These are phyloP conservation scores for Desoria tigrina DNA, from an alignment of 2,888 invertebrate genomes.

Conservation along the genomic window DNA sequence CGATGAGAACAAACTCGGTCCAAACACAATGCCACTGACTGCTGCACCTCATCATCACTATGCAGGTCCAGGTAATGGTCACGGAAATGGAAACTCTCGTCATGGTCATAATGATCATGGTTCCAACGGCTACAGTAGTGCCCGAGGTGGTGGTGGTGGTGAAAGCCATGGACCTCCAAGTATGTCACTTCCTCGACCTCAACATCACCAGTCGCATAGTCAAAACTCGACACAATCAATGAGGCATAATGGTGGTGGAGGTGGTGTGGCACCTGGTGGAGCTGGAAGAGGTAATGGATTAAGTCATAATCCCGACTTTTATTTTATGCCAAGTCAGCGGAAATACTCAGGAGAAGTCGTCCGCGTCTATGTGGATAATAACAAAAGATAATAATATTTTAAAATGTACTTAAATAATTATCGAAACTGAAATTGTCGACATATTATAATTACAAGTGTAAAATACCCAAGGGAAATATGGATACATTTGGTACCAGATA, in stretches of 20 bases:
- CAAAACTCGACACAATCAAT: slow-evolving; percentile 27
- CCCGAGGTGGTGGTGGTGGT: slow-evolving; percentile 2
- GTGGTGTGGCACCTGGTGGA: slow-evolving; percentile 18
- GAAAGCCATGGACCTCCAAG: slow-evolving; percentile 41
- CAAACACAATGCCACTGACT: slow-evolving; percentile 51
- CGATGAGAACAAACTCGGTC: slow-evolving; percentile 69
- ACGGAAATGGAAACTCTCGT: slow-evolving; percentile 31
- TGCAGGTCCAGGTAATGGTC: slow-evolving; percentile 22
- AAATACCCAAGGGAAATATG: too few relatives aligned
- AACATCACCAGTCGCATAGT: slow-evolving; percentile 35
- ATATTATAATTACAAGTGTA: too few relatives aligned
- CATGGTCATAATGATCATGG: slow-evolving; percentile 25
- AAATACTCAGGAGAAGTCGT: slow-evolving; percentile 91
- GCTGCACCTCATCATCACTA: slow-evolving; percentile 32
- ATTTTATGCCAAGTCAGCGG: slow-evolving; percentile 91
- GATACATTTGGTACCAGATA: too few relatives aligned
- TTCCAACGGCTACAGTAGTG: slow-evolving; percentile 35
- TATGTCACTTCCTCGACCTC: slow-evolving; percentile 46
- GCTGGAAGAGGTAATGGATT: slow-evolving; percentile 21
- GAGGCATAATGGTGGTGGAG: slow-evolving; percentile 43
- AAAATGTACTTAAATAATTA: slow-evolving; percentile 4
- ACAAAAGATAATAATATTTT: slow-evolving; percentile 58
- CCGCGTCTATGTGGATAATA: slow-evolving; percentile 79
- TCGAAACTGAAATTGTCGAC: background rate
- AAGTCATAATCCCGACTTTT: slow-evolving; percentile 76